phyloP scores from a whole-genome alignment of 30 jellyfish, hydroid and myxozoan species.

The Mastigias papua region DNA sequence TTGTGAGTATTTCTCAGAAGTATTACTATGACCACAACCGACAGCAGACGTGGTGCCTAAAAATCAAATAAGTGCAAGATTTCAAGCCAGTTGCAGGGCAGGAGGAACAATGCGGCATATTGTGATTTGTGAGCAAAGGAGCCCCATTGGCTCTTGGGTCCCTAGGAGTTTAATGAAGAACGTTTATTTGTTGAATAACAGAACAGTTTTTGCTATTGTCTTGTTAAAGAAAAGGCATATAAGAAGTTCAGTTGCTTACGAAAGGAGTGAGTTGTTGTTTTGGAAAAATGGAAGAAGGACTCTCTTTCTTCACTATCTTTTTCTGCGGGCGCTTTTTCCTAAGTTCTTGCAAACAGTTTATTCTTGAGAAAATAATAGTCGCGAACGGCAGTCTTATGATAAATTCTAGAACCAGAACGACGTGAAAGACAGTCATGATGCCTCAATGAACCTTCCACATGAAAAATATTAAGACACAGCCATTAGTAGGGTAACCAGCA shows the following conservation, averaged over 20 bases:
- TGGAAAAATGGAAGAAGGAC: neutral
- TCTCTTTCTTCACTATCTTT: neutral
- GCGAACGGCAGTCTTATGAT: too few relatives aligned
- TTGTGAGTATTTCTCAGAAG: neutral
- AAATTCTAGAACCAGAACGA: too few relatives aligned
- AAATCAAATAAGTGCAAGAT: neutral
- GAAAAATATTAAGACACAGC: too few relatives aligned
- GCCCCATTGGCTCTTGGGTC: neutral
- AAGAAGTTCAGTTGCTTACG: neutral
- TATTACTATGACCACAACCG: constrained; percentile 23
- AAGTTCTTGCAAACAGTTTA: neutral
- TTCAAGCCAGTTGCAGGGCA: too few relatives aligned
- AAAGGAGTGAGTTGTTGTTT: neutral
- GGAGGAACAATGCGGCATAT: neutral
- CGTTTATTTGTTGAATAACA: neutral
- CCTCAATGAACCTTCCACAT: too few relatives aligned
- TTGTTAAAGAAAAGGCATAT: neutral
- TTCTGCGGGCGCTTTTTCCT: neutral
- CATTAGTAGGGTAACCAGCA: too few relatives aligned
- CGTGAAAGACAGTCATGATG: too few relatives aligned
- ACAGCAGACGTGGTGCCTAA: constrained; percentile 42
- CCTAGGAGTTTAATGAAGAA: neutral
- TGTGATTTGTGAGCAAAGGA: neutral
- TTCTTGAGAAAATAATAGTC: too few relatives aligned
- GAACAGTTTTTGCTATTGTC: neutral